phyloP scores from a whole-genome alignment of 2,888 invertebrate genomes.

The Mesorhabditis belari region DNA sequence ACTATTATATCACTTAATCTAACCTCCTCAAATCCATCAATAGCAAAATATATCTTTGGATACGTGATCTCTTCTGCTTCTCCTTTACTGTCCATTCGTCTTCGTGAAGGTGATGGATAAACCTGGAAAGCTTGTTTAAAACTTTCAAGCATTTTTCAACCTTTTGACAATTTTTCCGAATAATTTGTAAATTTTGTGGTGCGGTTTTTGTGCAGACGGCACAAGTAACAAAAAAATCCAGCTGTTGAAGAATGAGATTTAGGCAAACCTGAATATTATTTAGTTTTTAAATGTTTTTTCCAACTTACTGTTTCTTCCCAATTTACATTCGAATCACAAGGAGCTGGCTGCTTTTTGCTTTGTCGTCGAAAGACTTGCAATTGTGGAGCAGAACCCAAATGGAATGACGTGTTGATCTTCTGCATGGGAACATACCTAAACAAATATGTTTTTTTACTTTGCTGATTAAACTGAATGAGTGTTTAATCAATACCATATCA shows the following conservation, averaged over 20 bases:
- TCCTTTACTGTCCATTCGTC: slow-evolving; percentile 93
- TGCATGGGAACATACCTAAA: slow-evolving; percentile 1
- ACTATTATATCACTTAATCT: background rate
- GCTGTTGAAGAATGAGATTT: slow-evolving; percentile 55
- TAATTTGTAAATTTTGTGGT: slow-evolving; percentile 90
- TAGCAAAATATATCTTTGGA: slow-evolving; percentile 97
- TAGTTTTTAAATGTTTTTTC: slow-evolving; percentile 61
- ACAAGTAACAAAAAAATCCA: slow-evolving; percentile 92
- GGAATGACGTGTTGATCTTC: slow-evolving; percentile 1
- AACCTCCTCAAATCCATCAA: slow-evolving; percentile 96
- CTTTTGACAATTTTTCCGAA: slow-evolving; percentile 75
- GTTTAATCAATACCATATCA: slow-evolving; percentile 53
- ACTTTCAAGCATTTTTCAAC: slow-evolving; percentile 5
- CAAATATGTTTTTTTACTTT: background rate
- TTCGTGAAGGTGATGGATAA: slow-evolving; percentile 85
- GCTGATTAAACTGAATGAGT: slow-evolving; percentile 6
- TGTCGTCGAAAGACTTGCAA: slow-evolving; percentile 82
- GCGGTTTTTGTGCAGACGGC: slow-evolving; percentile 96
- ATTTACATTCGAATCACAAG: slow-evolving; percentile 89
- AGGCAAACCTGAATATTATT: background rate
- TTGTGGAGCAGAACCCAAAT: slow-evolving; percentile 1
- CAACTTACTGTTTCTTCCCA: slow-evolving; percentile 99
- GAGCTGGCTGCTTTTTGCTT: slow-evolving; percentile 81
- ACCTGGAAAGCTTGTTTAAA: slow-evolving; percentile 59
- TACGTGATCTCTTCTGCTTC: slow-evolving; percentile 97